These are phyloP conservation scores for Drosophila saltans DNA, from an alignment of 1,140 invertebrate species.

Conservation along the genomic window DNA sequence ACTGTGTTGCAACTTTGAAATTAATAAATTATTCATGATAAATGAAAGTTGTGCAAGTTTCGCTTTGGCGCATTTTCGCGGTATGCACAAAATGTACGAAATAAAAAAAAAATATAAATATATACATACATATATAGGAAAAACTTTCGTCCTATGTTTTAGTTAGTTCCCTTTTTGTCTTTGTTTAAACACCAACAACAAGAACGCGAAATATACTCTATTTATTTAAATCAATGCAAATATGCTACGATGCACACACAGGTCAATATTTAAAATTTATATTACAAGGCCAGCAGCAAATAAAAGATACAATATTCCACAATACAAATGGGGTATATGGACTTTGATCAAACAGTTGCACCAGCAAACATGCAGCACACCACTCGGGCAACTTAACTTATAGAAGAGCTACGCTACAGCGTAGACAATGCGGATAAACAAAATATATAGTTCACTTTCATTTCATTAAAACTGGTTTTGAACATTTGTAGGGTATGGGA, in stretches of 20 bases:
- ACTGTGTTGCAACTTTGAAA: conserved; percentile 52
- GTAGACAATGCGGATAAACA: too few species aligned
- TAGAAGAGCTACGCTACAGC: too few species aligned
- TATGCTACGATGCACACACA: conserved; percentile 1
- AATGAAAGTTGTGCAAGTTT: conserved; percentile 55
- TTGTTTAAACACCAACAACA: not conserved
- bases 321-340: not conserved
- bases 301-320: conserved; percentile 11
- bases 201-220: not conserved
- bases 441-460: too few species aligned
- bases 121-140: too few species aligned
- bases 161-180: not conserved
- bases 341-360: not conserved
- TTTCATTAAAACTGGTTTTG: too few species aligned
- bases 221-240: conserved; percentile 18
- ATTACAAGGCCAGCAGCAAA: conserved; percentile 9
- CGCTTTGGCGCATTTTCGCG: conserved; percentile 15
- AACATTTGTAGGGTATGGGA: not conserved
- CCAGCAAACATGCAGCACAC: too few species aligned
- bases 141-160: not conserved
- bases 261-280: conserved; percentile 39
- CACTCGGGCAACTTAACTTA: too few species aligned
- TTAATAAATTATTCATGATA: conserved; percentile 70
- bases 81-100: conserved; percentile 3
- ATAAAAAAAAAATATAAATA: not conserved